A percentile compares a stretch with the other conserved stretches of the same genome.
Conservation (phyloP, 2,797 vertebrate species). For the Mus spretus region DNA sequence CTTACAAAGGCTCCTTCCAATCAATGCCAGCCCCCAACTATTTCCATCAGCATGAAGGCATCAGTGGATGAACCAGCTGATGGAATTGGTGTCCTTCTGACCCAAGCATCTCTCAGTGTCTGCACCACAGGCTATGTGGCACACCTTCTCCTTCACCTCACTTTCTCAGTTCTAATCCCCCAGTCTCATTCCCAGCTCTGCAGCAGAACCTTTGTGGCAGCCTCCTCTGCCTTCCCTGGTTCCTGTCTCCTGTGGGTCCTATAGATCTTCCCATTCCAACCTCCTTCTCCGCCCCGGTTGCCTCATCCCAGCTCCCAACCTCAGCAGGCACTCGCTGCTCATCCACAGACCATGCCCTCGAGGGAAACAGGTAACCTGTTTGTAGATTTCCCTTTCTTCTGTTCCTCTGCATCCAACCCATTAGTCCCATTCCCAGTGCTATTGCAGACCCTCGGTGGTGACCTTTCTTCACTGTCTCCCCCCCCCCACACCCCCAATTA, state of each 20-base stretch:
- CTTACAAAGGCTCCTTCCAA: neutral
- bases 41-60: neutral
- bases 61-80: neutral
- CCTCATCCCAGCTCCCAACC: neutral
- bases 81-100: neutral
- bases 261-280: neutral
- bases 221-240: neutral
- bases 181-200: neutral
- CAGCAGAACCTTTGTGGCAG: neutral
- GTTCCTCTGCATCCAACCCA: neutral
- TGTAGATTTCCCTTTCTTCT: neutral
- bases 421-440: neutral
- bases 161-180: neutral
- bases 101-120: neutral
- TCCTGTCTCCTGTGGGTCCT: neutral
- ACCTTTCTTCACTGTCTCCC: neutral
- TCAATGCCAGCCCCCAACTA: neutral
- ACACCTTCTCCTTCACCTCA: neutral
- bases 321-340: neutral
- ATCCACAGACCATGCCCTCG: neutral
- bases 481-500: too few species aligned
- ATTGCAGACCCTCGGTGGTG: neutral
- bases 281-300: neutral
- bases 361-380: neutral
- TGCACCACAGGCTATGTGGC: neutral